Base-by-base conservation (phyloP, 92 coral and sea anemone genomes). In the Bergia puertoricense region DNA sequence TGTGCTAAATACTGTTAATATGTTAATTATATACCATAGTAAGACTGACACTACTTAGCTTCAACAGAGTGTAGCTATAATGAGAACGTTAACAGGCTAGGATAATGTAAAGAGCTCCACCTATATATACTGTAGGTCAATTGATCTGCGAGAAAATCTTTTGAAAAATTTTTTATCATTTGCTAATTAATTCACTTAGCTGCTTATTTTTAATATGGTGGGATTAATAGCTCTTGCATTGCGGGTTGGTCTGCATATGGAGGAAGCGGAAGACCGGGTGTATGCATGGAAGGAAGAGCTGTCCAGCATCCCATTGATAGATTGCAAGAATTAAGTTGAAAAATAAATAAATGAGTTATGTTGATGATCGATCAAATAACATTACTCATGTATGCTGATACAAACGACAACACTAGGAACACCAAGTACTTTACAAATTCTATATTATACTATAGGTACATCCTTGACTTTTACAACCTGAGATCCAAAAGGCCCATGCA, bases 31-130 rank as follows among this genome's bases (percentile, higher is more conserved):
- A 67, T 15, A 67, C 18, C 73, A 67, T 10, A 67, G 73, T 67
- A 67, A 67, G 73, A 67, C 73, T 67, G 73, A 67, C 73, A 0
- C 73, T 67, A n/a, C n/a, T n/a, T 67, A 67, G 10, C 20, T 67
- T 67, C 73, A 67, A 67, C 73, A 67, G 73, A 67, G 20, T 67
- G n/a, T 67, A 67, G 22, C 73, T 67, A 67, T 67, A 67, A 67
- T 67, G 73, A 67, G 73, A 67, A 67, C 73, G n/a, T n/a, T n/a
- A n/a, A n/a, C n/a, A 67, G 23, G 73, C 73, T 67, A 67, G 73
- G 20, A 67, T 67, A 67, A 67, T 15, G 73, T 67, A 67, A 67
- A 1, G 2, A 67, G 73, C 73, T 67, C 2, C 1, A 67, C 73
- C 73, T 67, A 67, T 20, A 67, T 67, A 67, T 67, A 67, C 73